Evolutionary conservation across 2,113 vertebrate species (phyloP).

Genomic region (Gasterosteus nipponicus): DNA sequence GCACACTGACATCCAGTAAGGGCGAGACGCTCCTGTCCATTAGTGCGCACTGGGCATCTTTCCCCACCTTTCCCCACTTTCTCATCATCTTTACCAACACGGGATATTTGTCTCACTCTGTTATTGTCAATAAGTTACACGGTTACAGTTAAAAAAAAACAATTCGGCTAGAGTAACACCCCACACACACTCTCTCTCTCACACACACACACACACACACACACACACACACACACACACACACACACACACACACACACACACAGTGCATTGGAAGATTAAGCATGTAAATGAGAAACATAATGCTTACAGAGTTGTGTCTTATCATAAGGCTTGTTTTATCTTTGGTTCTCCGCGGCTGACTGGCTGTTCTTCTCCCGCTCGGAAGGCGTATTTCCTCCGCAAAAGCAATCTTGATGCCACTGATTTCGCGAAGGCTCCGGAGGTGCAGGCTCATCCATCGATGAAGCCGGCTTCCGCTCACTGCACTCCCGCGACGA

Average conservation of each 20-base stretch:
- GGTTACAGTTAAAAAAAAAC: slow-evolving; percentile 6
- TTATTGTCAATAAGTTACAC: slow-evolving; percentile 24
- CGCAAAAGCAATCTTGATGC: slow-evolving; percentile 52
- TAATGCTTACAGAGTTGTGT: slow-evolving; percentile 72
- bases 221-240: too few relatives aligned
- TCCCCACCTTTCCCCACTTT: slow-evolving; percentile 25
- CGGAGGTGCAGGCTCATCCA: slow-evolving; percentile 63
- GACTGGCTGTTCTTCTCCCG: slow-evolving; percentile 67
- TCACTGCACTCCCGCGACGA: slow-evolving; percentile 48
- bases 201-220: too few relatives aligned
- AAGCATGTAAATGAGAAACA: not conserved
- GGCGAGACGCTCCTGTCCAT: slow-evolving; percentile 57
- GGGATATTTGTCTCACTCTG: slow-evolving; percentile 2
- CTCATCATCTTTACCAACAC: not conserved
- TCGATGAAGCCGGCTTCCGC: slow-evolving; percentile 56
- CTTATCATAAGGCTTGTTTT: slow-evolving; percentile 80
- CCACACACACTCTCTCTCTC: not conserved
- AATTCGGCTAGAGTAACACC: not conserved
- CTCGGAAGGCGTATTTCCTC: slow-evolving; percentile 77
- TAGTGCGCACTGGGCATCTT: slow-evolving; percentile 58
- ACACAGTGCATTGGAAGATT: not conserved
- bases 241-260: too few relatives aligned
- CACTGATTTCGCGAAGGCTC: slow-evolving; percentile 58
- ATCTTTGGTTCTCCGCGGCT: slow-evolving; percentile 76
- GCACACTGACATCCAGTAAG: slow-evolving; percentile 31